These are phyloP conservation scores for Crypturellus undulatus DNA, from an alignment of 2,113 vertebrate genomes.

Conservation along the genomic window DNA sequence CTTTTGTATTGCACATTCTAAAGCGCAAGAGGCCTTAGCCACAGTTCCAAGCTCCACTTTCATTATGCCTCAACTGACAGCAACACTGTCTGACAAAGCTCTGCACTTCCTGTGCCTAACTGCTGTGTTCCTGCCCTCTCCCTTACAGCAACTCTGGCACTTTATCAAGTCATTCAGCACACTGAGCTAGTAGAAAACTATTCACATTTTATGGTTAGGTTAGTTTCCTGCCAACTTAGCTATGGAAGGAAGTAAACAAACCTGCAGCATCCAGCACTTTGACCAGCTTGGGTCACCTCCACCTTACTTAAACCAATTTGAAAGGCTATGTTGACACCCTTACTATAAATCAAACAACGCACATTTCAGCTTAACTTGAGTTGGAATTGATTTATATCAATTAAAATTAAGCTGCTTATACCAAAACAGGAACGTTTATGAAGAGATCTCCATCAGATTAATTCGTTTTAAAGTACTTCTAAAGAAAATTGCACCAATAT, in stretches of 20 bases:
- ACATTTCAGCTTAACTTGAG: background rate
- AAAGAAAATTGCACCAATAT: too few species aligned
- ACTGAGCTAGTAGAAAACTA: background rate
- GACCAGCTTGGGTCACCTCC: conserved; percentile 23
- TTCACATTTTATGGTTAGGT: background rate
- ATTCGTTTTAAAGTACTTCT: background rate
- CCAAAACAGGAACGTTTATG: background rate
- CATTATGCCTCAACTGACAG: background rate
- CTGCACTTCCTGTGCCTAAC: background rate
- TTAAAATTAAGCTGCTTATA: background rate
- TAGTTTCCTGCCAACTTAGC: conserved; percentile 23
- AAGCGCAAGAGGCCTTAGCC: background rate
- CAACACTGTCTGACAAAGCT: background rate
- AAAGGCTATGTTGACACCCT: background rate
- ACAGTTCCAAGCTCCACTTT: background rate
- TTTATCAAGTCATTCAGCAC: conserved; percentile 9
- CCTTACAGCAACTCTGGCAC: conserved; percentile 15
- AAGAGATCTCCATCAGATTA: background rate
- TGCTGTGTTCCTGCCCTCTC: background rate
- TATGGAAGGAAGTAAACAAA: conserved; percentile 39
- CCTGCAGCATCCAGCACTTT: background rate
- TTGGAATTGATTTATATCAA: background rate
- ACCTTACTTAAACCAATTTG: background rate
- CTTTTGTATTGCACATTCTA: background rate
- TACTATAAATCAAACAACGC: conserved; percentile 1